Conservation (phyloP, 2,113 vertebrate species). For the Dasyprocta punctata region DNA sequence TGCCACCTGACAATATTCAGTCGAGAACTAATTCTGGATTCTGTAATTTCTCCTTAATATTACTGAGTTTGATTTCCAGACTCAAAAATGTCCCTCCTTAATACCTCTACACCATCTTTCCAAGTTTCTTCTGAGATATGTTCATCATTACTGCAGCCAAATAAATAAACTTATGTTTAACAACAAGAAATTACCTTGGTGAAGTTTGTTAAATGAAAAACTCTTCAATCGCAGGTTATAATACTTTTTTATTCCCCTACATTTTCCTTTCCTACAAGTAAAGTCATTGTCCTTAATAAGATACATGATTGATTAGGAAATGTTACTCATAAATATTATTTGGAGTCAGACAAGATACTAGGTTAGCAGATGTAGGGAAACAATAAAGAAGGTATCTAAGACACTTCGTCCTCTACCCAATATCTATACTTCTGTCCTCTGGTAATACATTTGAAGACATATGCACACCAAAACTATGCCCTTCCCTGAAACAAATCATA, state of each 20-base stretch:
- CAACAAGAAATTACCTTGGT: neutral
- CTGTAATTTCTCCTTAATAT: neutral
- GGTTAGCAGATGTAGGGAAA: neutral
- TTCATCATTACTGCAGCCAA: neutral
- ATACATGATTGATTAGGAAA: neutral
- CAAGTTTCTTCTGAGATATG: neutral
- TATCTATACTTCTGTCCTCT: neutral
- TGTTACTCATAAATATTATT: neutral
- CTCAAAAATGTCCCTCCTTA: neutral
- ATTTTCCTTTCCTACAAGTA: neutral
- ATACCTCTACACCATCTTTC: neutral
- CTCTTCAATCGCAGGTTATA: neutral
- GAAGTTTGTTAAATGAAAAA: neutral
- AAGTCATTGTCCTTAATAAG: neutral
- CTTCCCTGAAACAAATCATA: neutral
- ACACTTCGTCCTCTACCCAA: neutral
- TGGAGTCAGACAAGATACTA: neutral
- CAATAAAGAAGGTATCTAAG: neutral
- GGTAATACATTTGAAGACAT: neutral
- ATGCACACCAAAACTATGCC: neutral
- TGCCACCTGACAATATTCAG: too few relatives aligned
- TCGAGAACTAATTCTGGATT: neutral
- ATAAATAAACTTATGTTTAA: neutral
- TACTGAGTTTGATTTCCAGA: neutral
- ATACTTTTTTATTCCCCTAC: neutral